Base-by-base conservation (phyloP, 2,888 invertebrate genomes). In the Ditylenchus weischeri region DNA sequence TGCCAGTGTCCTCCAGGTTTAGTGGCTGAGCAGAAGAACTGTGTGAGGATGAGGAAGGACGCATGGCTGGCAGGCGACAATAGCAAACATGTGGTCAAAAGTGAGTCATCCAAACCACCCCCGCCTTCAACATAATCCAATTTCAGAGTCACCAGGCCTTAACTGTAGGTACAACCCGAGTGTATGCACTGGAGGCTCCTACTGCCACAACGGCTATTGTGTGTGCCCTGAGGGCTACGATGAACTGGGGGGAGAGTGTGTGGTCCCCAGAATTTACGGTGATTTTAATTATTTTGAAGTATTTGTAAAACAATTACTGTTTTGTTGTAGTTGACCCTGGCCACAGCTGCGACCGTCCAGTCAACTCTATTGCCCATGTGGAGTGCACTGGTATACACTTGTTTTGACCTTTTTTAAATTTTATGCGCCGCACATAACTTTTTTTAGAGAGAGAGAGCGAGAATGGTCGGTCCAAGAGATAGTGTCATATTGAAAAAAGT, bases 1-100 rank as follows among this genome's bases (percentile, higher is more conserved):
- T 82, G 82, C 66, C 72, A 71, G 15, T 82, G 82, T 58, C 81
- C 80, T 21, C 70, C 68, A 18, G 77, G 78, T 13, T 72, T 77
- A 58, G 38, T 72, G 0, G 75, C 78, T 11, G 43, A 23, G 48
- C 23, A 21, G n/a, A 62, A 48, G 35, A 19, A 65, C 19, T 49
- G 54, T 48, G 13, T 51, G n/a, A 38, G 21, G n/a, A 36, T 23
- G 29, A n/a, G 19, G 29, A 66, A 11, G 19, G 19, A 21, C 10
- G 23, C 43, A 5, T 43, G 50, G 18, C 57, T 47, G 21, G 47
- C 35, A 38, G 62, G 57, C 1, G 64, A 49, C 23, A 66, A 64
- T 54, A 54, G 29, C 54, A 29, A 54, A 54, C 57, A 64, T 21
- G 35, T 69, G 3, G 70, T 69, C 54, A 69, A 69, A 70, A 69